Conservation (phyloP, 2,113 vertebrate species). For the Cercopithecus mona region DNA sequence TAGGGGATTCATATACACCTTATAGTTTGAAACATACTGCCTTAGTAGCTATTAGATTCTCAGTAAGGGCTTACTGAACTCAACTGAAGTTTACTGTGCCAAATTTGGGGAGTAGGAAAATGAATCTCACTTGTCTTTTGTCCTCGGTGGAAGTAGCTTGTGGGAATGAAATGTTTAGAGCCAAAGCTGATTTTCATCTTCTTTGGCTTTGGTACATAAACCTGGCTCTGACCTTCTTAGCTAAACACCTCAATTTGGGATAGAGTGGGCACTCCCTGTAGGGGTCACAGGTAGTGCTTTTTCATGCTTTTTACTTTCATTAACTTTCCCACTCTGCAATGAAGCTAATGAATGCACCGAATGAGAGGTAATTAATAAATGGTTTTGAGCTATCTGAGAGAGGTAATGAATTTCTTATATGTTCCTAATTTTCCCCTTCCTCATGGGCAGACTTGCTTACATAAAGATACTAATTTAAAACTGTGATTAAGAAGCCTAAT, state of each 20-base stretch:
- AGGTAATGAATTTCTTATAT: neutral
- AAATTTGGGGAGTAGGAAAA: accelerated
- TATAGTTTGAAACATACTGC: accelerated
- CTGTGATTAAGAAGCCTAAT: neutral
- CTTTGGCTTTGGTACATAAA: neutral
- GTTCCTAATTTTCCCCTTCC: neutral
- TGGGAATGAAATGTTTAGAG: accelerated
- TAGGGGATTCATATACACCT: accelerated
- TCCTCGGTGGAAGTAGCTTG: accelerated
- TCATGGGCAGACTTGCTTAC: neutral
- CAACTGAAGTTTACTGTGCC: neutral
- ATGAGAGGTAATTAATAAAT: neutral
- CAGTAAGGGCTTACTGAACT: neutral
- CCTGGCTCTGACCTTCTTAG: neutral
- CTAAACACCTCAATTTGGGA: neutral
- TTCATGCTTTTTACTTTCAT: accelerated
- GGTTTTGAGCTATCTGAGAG: neutral
- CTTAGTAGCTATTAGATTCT: neutral
- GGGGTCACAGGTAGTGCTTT: neutral
- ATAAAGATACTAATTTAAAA: neutral
- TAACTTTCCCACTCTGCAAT: neutral
- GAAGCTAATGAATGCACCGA: neutral
- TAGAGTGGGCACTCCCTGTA: accelerated
- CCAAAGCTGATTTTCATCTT: neutral
- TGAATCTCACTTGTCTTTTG: accelerated